Percentiles rank a stretch among this genome's conserved stretches.
Evolutionary conservation across 1,140 invertebrate genomes (phyloP).

Genomic region (Linepithema humile): DNA sequence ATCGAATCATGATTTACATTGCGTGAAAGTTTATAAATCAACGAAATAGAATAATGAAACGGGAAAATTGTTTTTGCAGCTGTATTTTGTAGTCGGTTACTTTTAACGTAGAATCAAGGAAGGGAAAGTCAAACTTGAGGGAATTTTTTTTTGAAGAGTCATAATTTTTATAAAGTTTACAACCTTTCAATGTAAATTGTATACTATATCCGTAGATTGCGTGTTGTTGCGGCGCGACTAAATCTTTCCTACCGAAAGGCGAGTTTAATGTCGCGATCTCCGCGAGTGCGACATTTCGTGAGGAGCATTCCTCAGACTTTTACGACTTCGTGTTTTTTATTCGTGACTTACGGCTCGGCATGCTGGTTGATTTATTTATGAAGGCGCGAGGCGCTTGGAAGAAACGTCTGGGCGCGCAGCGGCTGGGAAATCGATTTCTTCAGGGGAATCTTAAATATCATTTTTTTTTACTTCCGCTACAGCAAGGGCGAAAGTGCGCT

Average conservation of each 20-base stretch:
- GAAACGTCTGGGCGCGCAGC: slow-evolving; percentile 48
- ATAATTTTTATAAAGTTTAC: slow-evolving; percentile 43
- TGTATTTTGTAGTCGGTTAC: not conserved
- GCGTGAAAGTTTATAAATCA: not conserved
- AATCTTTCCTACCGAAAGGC: slow-evolving; percentile 33
- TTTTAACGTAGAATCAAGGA: not conserved
- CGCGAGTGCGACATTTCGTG: slow-evolving; percentile 30
- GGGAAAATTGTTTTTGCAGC: not conserved
- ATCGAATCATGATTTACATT: not conserved
- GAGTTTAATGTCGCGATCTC: slow-evolving; percentile 36
- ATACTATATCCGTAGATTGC: slow-evolving; percentile 5
- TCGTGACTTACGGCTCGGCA: slow-evolving; percentile 52
- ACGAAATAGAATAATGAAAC: not conserved
- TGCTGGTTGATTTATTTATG: slow-evolving; percentile 67
- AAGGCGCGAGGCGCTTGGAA: slow-evolving; percentile 18
- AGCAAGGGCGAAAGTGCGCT: not conserved
- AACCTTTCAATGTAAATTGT: slow-evolving; percentile 17
- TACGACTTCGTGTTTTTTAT: slow-evolving; percentile 58
- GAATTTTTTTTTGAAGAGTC: too few species aligned
- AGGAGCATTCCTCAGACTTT: slow-evolving; percentile 25
- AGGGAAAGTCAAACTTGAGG: too few species aligned
- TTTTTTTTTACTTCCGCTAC: slow-evolving; percentile 48
- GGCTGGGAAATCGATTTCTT: slow-evolving; percentile 67
- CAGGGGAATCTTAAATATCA: slow-evolving; percentile 61
- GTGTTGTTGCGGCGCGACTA: slow-evolving; percentile 31